Evolutionary conservation across 2,888 invertebrate genomes (phyloP).

Genomic region (Netelia virgata): DNA sequence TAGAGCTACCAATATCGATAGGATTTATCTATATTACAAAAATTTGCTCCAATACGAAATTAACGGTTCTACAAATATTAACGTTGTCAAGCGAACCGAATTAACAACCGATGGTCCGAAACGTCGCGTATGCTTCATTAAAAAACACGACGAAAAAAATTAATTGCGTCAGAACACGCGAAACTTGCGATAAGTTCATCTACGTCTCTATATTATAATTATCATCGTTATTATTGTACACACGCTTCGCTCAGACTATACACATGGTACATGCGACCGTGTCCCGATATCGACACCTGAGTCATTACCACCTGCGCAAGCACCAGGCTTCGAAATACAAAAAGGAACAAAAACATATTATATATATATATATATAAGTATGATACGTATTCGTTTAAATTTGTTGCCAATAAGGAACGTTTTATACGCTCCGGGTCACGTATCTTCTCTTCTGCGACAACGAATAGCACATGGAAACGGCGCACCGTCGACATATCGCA

Average conservation of each 20-base stretch:
- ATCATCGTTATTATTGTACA: slow-evolving; percentile 26
- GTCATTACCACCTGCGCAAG: slow-evolving; percentile 68
- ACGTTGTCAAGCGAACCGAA: neutral
- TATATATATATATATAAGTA: no score
- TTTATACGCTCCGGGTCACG: no score
- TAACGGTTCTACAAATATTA: neutral
- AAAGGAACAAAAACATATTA: slow-evolving; percentile 25
- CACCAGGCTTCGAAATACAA: slow-evolving; percentile 23
- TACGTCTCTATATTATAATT: neutral
- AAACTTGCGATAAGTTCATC: neutral
- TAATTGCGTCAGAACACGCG: neutral
- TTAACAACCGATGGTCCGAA: neutral
- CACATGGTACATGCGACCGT: slow-evolving; percentile 5
- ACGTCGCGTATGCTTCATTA: neutral
- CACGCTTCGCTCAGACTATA: no score
- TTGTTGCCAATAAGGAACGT: no score
- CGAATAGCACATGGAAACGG: no score
- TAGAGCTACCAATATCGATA: no score
- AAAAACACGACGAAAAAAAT: neutral
- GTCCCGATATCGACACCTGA: slow-evolving; percentile 60
- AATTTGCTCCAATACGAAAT: neutral
- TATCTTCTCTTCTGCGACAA: no score
- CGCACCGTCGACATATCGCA: no score
- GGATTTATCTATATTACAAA: neutral
- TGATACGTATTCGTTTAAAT: no score